A percentile compares a stretch with the other conserved stretches of the same genome.
Conservation (phyloP, 1,140 invertebrate genomes). For the Macrostomum lignano region DNA sequence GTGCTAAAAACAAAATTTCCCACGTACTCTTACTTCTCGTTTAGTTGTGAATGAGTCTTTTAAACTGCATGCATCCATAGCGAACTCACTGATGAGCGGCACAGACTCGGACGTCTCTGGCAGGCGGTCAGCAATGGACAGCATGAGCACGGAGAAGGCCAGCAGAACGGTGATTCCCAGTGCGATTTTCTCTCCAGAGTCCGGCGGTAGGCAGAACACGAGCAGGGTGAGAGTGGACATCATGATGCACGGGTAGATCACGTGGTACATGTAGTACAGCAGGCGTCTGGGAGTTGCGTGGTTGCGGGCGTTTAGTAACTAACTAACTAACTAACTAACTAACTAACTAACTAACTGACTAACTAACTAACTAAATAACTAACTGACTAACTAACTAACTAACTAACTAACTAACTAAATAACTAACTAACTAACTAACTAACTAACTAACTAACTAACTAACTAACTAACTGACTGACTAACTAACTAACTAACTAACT, state of each 20-base stretch:
- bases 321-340: no score
- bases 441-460: no score
- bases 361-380: no score
- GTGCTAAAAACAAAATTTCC: background rate
- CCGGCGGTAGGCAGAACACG: conserved; percentile 34
- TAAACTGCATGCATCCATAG: background rate
- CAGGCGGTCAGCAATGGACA: conserved; percentile 34
- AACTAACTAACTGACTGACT: no score
- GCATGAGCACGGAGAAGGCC: conserved; percentile 35
- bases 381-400: no score
- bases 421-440: no score
- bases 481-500: no score
- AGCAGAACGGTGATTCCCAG: conserved; percentile 34
- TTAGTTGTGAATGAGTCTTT: background rate
- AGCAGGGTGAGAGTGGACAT: conserved; percentile 32
- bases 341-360: no score
- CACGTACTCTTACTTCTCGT: background rate
- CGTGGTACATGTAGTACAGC: conserved; percentile 32
- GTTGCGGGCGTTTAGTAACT: no score
- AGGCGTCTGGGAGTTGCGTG: no score
- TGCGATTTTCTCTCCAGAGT: conserved; percentile 34
- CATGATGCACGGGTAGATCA: conserved; percentile 35
- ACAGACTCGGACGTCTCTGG: conserved; percentile 35
- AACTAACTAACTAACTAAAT: no score
- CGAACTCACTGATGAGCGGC: conserved; percentile 32